These are phyloP conservation scores for Phrynocephalus guinanensis DNA, from an alignment of 2,797 vertebrate species.

Conservation along the genomic window DNA sequence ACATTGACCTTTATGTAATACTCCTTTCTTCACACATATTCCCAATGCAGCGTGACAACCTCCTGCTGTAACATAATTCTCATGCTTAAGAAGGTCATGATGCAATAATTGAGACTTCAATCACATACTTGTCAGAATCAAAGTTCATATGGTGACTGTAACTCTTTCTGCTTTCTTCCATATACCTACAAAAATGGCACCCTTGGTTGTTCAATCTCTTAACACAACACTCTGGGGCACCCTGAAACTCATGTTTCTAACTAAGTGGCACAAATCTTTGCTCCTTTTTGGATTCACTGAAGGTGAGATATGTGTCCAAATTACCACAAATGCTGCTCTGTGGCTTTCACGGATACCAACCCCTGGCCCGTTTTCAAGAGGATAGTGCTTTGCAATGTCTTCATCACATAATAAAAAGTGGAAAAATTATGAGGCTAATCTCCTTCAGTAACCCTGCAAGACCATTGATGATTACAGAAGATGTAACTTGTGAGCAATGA, in stretches of 20 bases:
- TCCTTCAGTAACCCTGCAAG: background rate
- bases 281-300: background rate
- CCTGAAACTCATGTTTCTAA: background rate
- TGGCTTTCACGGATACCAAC: background rate
- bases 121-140: background rate
- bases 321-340: background rate
- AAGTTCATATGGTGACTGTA: conserved; percentile 4
- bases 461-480: background rate
- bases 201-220: background rate
- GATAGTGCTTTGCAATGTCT: background rate
- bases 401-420: background rate
- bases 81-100: conserved; percentile 12
- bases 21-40: background rate
- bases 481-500: background rate
- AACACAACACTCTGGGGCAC: background rate
- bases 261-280: background rate
- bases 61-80: background rate
- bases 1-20: background rate
- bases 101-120: conserved; percentile 8
- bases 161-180: conserved; percentile 12
- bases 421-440: background rate
- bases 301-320: background rate
- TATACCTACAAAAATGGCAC: background rate
- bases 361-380: background rate
- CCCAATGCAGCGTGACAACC: background rate